A percentile compares a stretch with the other conserved stretches of the same genome.
Conservation (phyloP, 2,797 vertebrate genomes). For the Enteromius treurensis region DNA sequence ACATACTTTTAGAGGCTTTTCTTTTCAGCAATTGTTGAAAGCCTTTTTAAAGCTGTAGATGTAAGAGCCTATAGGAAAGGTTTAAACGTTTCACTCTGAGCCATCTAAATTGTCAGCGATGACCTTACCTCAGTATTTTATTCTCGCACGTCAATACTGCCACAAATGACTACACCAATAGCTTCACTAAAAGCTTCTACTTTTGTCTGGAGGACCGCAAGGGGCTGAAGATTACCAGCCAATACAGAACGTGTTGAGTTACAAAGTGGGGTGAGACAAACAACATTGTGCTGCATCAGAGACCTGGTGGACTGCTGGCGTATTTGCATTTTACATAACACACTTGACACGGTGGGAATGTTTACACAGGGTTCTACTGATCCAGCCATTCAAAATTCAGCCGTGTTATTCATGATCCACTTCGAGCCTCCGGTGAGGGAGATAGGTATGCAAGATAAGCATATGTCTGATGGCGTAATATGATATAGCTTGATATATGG, state of each 20-base stretch:
- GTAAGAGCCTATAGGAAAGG: conserved; percentile 2
- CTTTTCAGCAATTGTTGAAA: not conserved
- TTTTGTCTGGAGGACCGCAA: conserved; percentile 31
- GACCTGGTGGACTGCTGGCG: conserved; percentile 19
- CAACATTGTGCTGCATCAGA: conserved; percentile 30
- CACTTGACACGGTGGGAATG: conserved; percentile 23
- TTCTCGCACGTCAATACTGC: conserved; percentile 25
- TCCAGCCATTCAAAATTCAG: conserved; percentile 47
- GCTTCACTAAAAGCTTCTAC: conserved; percentile 37
- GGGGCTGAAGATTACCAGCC: conserved; percentile 34
- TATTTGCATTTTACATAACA: conserved; percentile 41
- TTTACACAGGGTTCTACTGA: conserved; percentile 48
- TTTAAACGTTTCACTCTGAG: not conserved
- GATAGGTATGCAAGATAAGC: conserved; percentile 39
- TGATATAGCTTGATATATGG: conserved; percentile 18
- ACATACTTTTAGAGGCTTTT: not conserved
- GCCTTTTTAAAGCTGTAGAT: not conserved
- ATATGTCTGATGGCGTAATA: conserved; percentile 20
- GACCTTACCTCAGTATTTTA: conserved; percentile 22
- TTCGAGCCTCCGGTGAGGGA: not conserved
- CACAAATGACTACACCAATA: conserved; percentile 28
- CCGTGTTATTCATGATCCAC: conserved; percentile 37
- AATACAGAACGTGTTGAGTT: conserved; percentile 39
- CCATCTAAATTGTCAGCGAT: not conserved
- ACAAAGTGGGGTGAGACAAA: conserved; percentile 28